Evolutionary conservation across 2,888 invertebrate genomes (phyloP).

Genomic region (Adela reaumurella): DNA sequence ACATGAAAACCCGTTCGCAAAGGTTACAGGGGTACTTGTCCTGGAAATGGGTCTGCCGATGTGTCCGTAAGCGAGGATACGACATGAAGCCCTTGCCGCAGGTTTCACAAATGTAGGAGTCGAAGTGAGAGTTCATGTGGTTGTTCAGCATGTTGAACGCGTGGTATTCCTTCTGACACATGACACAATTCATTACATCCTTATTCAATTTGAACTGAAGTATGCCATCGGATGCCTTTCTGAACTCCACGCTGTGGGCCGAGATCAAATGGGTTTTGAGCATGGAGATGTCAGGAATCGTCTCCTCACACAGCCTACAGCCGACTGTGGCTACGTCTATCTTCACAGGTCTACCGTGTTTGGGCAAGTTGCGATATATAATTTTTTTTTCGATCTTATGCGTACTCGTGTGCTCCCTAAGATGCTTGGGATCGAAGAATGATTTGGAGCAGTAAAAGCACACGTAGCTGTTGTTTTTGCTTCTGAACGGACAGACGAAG

Average conservation of each 20-base stretch:
- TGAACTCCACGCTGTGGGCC: conserved; percentile 25
- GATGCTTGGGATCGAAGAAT: conserved; percentile 35
- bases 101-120: conserved; percentile 43
- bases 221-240: neutral
- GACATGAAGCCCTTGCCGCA: conserved; percentile 47
- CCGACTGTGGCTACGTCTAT: conserved; percentile 31
- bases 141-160: conserved; percentile 39
- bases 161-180: conserved; percentile 36
- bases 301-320: conserved; percentile 29
- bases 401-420: conserved; percentile 32
- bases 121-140: conserved; percentile 46
- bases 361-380: conserved; percentile 13
- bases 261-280: conserved; percentile 26
- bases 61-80: conserved; percentile 37
- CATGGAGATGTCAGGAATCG: conserved; percentile 22
- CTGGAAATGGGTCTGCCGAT: conserved; percentile 37
- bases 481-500: conserved; percentile 35
- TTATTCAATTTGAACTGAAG: conserved; percentile 24
- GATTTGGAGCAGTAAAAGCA: conserved; percentile 33
- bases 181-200: conserved; percentile 33
- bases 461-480: conserved; percentile 32
- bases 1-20: conserved; percentile 35
- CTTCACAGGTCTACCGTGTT: conserved; percentile 28
- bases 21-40: conserved; percentile 35
- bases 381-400: conserved; percentile 14